Conservation (phyloP, 2,113 vertebrate genomes). For the Lanius ludovicianus region DNA sequence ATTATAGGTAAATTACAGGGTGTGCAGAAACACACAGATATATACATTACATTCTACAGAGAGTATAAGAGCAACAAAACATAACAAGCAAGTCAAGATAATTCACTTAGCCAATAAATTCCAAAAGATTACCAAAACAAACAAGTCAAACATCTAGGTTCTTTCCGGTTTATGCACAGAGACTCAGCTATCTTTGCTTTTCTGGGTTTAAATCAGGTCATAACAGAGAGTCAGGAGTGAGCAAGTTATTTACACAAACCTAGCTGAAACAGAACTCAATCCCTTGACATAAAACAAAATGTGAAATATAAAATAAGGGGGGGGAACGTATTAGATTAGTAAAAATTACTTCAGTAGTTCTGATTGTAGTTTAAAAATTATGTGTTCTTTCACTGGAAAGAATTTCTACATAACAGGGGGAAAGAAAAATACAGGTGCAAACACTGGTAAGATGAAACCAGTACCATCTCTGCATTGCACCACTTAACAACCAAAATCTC, state of each 20-base stretch:
- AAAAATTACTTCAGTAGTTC: not conserved
- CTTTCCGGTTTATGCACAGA: no score
- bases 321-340: not conserved
- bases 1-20: not conserved
- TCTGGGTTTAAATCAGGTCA: no score
- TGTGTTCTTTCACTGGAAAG: not conserved
- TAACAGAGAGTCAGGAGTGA: not conserved
- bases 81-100: not conserved
- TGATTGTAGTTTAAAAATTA: not conserved
- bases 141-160: not conserved
- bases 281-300: not conserved
- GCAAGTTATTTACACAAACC: not conserved
- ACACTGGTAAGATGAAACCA: not conserved
- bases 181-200: no score
- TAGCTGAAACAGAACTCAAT: not conserved
- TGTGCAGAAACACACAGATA: not conserved
- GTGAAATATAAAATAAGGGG: not conserved
- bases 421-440: not conserved
- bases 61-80: not conserved
- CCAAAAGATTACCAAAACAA: not conserved
- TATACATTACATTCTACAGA: not conserved
- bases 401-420: not conserved
- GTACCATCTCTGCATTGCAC: not conserved
- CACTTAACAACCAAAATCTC: accelerated
- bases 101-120: not conserved